Evolutionary conservation across 2,113 vertebrate species (phyloP).

Genomic region (Gobius niger): DNA sequence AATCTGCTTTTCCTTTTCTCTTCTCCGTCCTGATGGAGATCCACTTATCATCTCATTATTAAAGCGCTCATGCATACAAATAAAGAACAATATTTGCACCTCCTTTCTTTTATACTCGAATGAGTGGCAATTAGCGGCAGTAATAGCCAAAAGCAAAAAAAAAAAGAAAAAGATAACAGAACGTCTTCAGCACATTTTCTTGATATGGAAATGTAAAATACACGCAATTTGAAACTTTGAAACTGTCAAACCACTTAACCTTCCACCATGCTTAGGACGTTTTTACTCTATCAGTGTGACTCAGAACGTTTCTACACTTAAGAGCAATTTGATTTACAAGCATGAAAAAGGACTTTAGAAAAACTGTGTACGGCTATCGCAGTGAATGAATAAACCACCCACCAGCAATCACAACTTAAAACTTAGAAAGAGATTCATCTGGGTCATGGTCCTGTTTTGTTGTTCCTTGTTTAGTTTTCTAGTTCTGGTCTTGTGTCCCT

Average conservation of each 20-base stretch:
- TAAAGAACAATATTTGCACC: constrained; percentile 49
- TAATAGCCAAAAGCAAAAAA: neutral
- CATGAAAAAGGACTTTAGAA: no score
- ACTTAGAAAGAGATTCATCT: no score
- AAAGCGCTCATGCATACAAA: constrained; percentile 38
- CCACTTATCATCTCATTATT: constrained; percentile 47
- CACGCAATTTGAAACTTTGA: neutral
- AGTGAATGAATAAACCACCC: no score
- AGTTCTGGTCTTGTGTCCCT: no score
- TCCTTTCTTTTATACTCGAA: neutral
- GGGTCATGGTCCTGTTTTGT: no score
- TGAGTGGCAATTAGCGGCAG: constrained; percentile 12
- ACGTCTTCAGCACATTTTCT: constrained; percentile 1
- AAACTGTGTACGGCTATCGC: no score
- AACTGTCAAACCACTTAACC: neutral
- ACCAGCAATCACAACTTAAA: no score
- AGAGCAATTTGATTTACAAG: no score
- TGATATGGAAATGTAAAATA: neutral
- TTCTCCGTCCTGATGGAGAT: constrained; percentile 49
- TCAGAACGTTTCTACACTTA: no score
- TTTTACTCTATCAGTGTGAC: neutral
- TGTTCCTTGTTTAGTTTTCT: no score
- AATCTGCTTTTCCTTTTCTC: constrained; percentile 49
- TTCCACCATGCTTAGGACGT: neutral
- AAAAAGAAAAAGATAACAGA: neutral